Base-by-base conservation (phyloP, 2,113 vertebrate species). In the Murina feae region DNA sequence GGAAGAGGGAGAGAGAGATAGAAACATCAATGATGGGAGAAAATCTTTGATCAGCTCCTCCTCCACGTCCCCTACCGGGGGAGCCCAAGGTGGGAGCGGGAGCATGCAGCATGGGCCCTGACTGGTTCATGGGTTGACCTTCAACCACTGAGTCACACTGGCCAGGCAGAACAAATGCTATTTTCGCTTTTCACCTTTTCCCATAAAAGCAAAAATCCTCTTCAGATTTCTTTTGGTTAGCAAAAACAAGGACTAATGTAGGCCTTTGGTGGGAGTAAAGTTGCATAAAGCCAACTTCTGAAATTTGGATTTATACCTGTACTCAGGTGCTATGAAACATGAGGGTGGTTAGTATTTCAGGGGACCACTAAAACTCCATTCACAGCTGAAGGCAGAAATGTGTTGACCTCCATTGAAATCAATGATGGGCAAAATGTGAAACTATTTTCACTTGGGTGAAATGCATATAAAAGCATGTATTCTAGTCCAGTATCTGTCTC, bases 291-390 rank as follows among this genome's bases (percentile, higher is more conserved):
- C 14, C 9, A 60, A 58, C 53, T 60, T 81, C 25, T 9, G 53
- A 60, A 81, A 81, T 60, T 37, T 8, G 5, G 35, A 35, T 35
- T 25, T 18, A 58, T 30, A 42, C 53, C 53, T 81, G 25, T 30
- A 20, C 14, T 72, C 20, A 16, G 25, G 42, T 0, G 10, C 88
- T 37, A 0, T 30, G 47, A 35, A 1, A 30, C 4, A 17, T 10
- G 1, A 81, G 86, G n/a, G 5, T 35, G 30, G 63, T 32, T 28
- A 6, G 53, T 66, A 11, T 78, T 13, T 39, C 2, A 11, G 0
- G 32, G 0, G 11, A 47, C 25, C 37, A 5, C 74, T 53, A 37
- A 90, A 32, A 51, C 49, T 39, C 58, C 14, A 30, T 13, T 30
- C 51, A 60, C 8, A 44, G 35, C 28, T 23, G 11, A 72, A n/a